These are phyloP conservation scores for Syngnathus floridae DNA, from an alignment of 2,113 vertebrate genomes.

Conservation along the genomic window DNA sequence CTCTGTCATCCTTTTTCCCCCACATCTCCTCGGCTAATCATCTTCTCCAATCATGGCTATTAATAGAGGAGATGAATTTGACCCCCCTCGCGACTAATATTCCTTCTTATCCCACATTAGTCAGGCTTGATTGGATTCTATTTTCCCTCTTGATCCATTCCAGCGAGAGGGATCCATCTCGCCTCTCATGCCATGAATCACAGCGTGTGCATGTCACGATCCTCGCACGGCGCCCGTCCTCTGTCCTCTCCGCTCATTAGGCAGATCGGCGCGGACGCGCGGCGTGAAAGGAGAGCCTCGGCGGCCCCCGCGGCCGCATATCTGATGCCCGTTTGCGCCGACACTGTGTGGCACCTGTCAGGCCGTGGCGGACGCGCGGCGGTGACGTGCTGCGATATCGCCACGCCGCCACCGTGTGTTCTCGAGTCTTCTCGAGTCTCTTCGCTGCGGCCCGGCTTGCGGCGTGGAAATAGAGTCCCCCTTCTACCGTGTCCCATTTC, in stretches of 20 bases:
- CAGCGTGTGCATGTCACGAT: constrained; percentile 23
- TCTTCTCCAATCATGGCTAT: constrained; percentile 18
- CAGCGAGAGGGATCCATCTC: constrained; percentile 44
- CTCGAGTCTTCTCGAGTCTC: constrained; percentile 24
- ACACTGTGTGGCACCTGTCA: constrained; percentile 69
- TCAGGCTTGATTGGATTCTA: constrained; percentile 47
- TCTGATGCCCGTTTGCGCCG: constrained; percentile 62
- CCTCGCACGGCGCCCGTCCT: constrained; percentile 18
- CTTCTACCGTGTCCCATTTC: constrained; percentile 42
- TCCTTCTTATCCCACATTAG: constrained; percentile 24
- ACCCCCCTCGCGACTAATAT: neutral
- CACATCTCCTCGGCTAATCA: neutral
- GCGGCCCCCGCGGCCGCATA: constrained; percentile 39
- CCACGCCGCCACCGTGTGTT: constrained; percentile 31
- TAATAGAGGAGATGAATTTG: constrained; percentile 43
- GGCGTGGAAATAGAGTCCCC: constrained; percentile 36
- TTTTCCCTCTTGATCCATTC: constrained; percentile 45
- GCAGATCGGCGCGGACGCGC: constrained; percentile 36
- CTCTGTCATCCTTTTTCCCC: neutral
- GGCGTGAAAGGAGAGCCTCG: constrained; percentile 27
- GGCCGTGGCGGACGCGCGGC: constrained; percentile 32
- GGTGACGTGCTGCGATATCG: constrained; percentile 46
- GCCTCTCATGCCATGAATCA: neutral
- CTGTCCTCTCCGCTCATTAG: constrained; percentile 47
- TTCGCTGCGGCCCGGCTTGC: constrained; percentile 48